phyloP scores from a whole-genome alignment of 2,113 vertebrate genomes.

The Psephotus haematonotus region DNA sequence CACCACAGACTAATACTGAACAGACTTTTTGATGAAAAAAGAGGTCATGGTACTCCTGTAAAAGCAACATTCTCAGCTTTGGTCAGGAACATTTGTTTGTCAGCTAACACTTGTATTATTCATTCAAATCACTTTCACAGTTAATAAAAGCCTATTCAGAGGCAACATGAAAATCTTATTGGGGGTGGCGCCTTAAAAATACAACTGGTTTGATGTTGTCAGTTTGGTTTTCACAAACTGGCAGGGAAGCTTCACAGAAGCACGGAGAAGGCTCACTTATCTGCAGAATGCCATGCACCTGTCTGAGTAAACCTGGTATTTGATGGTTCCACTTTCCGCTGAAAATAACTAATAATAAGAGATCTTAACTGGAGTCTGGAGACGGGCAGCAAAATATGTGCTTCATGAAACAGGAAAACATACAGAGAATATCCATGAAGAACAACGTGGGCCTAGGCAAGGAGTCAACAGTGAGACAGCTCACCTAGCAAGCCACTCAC shows the following conservation, averaged over 20 bases:
- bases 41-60: background rate
- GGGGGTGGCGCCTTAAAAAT: background rate
- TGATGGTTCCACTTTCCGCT: background rate
- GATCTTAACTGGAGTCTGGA: background rate
- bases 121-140: background rate
- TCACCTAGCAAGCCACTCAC: background rate
- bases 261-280: background rate
- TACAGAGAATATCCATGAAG: background rate
- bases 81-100: slow-evolving; percentile 1
- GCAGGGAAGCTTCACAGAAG: background rate
- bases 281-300: background rate
- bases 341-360: background rate
- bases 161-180: background rate
- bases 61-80: slow-evolving; percentile 20
- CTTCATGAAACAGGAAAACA: background rate
- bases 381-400: background rate
- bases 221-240: background rate
- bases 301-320: background rate
- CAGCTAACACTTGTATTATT: slow-evolving; percentile 33
- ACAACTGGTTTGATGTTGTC: background rate
- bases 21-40: slow-evolving; percentile 4
- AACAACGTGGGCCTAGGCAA: background rate
- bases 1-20: background rate
- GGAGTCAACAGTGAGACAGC: background rate
- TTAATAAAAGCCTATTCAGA: slow-evolving; percentile 24